Base-by-base conservation (phyloP, 2,797 vertebrate genomes). In the Masticophis lateralis region DNA sequence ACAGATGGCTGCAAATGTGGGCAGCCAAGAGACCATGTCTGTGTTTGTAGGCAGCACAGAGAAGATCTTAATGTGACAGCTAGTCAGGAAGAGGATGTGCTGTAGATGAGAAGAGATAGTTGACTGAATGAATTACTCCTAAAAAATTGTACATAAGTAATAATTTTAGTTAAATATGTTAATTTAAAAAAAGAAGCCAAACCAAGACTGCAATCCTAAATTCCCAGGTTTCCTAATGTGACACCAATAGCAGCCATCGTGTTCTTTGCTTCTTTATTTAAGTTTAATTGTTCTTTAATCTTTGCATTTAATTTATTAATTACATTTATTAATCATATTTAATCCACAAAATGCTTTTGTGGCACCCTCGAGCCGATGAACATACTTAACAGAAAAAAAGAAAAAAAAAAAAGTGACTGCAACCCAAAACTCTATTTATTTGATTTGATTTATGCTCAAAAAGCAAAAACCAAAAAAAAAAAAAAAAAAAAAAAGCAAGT, bases 11-110 rank as follows among this genome's bases (percentile, higher is more conserved):
- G 47, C 18, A 63, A 92, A 12, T 43, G 0, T 1, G 90, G 87
- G 16, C 27, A 94, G 61, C 86, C 83, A 83, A 89, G 59, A 91
- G 28, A 61, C 69, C 47, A 22, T 61, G 47, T 10, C 12, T 55
- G 22, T 79, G 86, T 93, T 93, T 91, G 53, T 56, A 90, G 79
- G 61, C 61, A 94, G 86, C 18, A 51, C 4, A 43, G 63, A 93
- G 74, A 83, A 66, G 25, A 91, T 89, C 16, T 92, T 43, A 94
- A 86, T 2, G 0, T 59, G 56, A 60, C 16, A 94, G 37, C 53
- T 79, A n/a, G 3, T 25, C 16, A 87, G 53, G 69, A 92, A 79
- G 66, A 91, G 86, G 93, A 94, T 93, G 13, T 37, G 6, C 47
- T 66, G 22, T 13, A 56, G 86, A 59, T 90, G 74, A 16, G 14